Evolutionary conservation across 37 sponge, comb jelly and placozoan genomes (phyloP).

Genomic region (Axinella damicornis): DNA sequence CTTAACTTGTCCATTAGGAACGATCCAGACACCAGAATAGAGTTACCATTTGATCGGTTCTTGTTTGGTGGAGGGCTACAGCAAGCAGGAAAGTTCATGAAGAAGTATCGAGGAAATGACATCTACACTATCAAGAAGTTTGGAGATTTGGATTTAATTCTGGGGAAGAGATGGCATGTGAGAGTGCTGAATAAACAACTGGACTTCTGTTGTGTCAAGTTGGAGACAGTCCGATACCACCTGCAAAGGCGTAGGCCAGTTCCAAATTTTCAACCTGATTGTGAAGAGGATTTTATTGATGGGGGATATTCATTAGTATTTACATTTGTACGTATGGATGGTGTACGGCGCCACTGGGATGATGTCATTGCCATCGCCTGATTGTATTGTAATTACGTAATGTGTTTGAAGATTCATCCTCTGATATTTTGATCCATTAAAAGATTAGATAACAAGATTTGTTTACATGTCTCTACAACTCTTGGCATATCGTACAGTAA

Average conservation of each 20-base stretch:
- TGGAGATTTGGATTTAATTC: not conserved
- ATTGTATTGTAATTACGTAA: too few species aligned
- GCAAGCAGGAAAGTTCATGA: not conserved
- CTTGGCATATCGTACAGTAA: too few species aligned
- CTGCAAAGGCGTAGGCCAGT: constrained; percentile 15
- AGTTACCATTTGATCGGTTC: not conserved
- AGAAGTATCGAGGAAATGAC: not conserved
- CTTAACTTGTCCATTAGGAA: not conserved
- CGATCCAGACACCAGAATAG: constrained; percentile 5
- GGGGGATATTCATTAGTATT: constrained; percentile 30
- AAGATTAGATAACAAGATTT: too few species aligned
- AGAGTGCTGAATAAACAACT: not conserved
- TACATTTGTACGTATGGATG: constrained; percentile 34
- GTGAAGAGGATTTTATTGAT: not conserved
- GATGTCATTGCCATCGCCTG: too few species aligned
- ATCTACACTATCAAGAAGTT: constrained; percentile 9
- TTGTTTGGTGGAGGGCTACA: constrained; percentile 1
- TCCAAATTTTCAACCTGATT: not conserved
- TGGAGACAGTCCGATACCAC: constrained; percentile 23
- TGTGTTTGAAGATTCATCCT: too few species aligned
- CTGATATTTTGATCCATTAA: too few species aligned
- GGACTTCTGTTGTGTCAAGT: constrained; percentile 18
- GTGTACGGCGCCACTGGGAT: constrained; percentile 8
- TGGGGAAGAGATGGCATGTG: constrained; percentile 9
- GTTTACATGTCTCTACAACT: too few species aligned